A percentile compares a stretch with the other conserved stretches of the same genome.
phyloP scores from a whole-genome alignment of 2,797 vertebrate species.

The Fratercula arctica region DNA sequence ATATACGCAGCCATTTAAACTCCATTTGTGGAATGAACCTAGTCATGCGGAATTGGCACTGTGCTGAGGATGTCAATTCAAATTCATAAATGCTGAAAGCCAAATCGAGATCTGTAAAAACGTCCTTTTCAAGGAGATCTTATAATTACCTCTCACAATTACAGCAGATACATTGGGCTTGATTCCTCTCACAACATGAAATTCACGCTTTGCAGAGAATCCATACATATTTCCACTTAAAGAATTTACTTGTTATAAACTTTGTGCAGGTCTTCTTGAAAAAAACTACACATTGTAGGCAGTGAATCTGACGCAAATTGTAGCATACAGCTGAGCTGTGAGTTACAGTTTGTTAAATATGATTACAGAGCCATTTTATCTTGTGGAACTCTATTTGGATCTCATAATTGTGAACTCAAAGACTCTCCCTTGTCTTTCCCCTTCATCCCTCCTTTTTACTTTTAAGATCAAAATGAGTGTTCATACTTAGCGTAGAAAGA shows the following conservation, averaged over 20 bases:
- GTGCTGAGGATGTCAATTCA: constrained; percentile 61
- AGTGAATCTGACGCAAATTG: background rate
- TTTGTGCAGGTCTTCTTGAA: background rate
- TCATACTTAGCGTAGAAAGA: background rate
- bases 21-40: constrained; percentile 16
- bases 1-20: background rate
- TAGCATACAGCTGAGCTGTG: background rate
- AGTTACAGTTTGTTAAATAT: constrained; percentile 30
- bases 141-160: constrained; percentile 54
- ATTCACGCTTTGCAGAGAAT: background rate
- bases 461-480: background rate
- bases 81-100: constrained; percentile 67
- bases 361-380: constrained; percentile 19
- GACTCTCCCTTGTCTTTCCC: background rate
- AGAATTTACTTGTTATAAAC: background rate
- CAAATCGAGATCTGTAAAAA: constrained; percentile 57
- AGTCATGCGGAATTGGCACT: constrained; percentile 57
- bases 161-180: constrained; percentile 17
- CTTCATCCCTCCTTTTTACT: background rate
- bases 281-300: background rate
- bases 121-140: constrained; percentile 61
- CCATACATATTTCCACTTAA: background rate
- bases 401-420: background rate
- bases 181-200: constrained; percentile 14
- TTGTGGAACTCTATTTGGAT: background rate